A percentile compares a stretch with the other conserved stretches of the same genome.
These are phyloP conservation scores for Pycnomerus fuliginosus DNA, from an alignment of 2,888 invertebrate species.

Conservation along the genomic window DNA sequence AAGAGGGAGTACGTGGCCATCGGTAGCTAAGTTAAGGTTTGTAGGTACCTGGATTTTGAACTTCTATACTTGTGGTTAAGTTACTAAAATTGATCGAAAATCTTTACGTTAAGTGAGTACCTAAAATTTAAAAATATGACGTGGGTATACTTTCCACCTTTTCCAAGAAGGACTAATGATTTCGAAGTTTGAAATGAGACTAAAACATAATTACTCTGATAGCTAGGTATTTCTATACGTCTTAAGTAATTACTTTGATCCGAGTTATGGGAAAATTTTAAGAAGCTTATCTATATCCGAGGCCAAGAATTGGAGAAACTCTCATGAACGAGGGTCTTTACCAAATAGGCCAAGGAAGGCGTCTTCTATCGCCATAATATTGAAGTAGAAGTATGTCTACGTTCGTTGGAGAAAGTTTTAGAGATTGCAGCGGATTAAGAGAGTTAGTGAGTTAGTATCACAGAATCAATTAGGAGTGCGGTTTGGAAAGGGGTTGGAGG, in stretches of 20 bases:
- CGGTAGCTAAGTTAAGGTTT: no score
- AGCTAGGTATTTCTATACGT: not conserved
- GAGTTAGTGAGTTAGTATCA: slow-evolving; percentile 27
- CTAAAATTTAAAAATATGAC: not conserved
- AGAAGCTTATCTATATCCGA: slow-evolving; percentile 11
- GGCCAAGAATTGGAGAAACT: slow-evolving; percentile 13
- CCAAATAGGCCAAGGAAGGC: no score
- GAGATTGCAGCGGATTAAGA: slow-evolving; percentile 32
- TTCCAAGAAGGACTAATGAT: no score
- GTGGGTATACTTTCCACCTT: not conserved
- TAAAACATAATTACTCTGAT: no score
- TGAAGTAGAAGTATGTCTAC: slow-evolving; percentile 24
- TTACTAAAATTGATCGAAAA: slow-evolving; percentile 2
- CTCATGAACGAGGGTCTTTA: no score
- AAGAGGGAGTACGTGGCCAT: no score
- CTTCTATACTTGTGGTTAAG: not conserved
- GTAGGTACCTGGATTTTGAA: not conserved
- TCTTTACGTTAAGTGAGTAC: not conserved
- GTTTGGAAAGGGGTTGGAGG: no score
- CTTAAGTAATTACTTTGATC: slow-evolving; percentile 17
- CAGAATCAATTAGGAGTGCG: slow-evolving; percentile 40
- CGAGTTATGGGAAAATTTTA: slow-evolving; percentile 15
- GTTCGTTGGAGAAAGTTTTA: slow-evolving; percentile 27
- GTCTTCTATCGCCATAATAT: slow-evolving; percentile 8
- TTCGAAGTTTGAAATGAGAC: no score